phyloP scores from a whole-genome alignment of 2,797 vertebrate genomes.

The Sebastes kiyomatsui region DNA sequence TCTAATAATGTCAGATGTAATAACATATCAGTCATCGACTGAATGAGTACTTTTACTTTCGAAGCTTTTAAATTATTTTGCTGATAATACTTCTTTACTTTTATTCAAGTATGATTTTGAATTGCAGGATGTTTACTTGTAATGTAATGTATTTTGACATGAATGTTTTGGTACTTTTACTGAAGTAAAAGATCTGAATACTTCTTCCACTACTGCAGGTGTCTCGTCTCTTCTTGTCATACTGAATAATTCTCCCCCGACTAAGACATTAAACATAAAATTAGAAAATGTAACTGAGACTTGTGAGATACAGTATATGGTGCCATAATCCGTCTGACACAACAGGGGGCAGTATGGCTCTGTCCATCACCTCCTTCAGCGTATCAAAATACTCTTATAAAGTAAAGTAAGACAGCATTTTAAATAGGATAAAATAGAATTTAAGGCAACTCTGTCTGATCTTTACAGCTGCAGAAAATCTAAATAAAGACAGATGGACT shows the following conservation, averaged over 20 bases:
- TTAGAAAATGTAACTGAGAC: neutral
- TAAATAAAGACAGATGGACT: neutral
- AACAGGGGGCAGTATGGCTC: conserved; percentile 80
- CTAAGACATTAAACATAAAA: neutral
- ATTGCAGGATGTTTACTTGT: neutral
- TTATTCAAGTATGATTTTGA: neutral
- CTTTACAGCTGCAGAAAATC: neutral
- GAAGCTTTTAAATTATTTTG: neutral
- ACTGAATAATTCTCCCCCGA: neutral
- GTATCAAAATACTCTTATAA: neutral
- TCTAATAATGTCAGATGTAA: neutral
- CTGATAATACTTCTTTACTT: neutral
- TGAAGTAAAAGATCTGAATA: neutral
- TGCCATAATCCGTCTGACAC: conserved; percentile 53
- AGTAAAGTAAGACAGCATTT: neutral
- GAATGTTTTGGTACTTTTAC: neutral
- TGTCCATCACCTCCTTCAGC: conserved; percentile 36
- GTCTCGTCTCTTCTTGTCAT: neutral
- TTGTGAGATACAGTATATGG: neutral
- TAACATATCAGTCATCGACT: neutral
- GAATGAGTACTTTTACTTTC: neutral
- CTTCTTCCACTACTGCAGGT: neutral
- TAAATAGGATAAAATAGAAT: neutral
- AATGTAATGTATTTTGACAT: neutral
- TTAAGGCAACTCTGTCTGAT: neutral